Evolutionary conservation across 1,140 invertebrate genomes (phyloP).

Genomic region (Drosophila willistoni): DNA sequence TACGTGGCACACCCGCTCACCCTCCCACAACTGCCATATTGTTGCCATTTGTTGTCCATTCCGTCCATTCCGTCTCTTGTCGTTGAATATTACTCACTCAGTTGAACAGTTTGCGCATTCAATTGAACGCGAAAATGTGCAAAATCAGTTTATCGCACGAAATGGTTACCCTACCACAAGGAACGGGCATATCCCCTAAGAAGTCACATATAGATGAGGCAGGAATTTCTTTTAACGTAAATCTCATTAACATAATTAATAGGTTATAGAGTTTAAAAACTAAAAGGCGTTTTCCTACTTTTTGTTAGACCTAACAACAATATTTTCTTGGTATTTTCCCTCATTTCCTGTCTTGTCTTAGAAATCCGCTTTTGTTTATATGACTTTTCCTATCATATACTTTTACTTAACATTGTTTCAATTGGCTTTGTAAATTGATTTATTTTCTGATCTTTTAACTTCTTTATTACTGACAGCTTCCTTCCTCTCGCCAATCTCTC

Average conservation of each 20-base stretch:
- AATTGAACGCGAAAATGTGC: constrained; percentile 52
- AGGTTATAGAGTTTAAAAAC: too few relatives aligned
- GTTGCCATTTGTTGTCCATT: background rate
- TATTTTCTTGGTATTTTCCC: background rate
- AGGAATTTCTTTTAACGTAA: too few relatives aligned
- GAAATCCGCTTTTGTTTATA: background rate
- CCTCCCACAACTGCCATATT: background rate
- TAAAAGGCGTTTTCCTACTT: too few relatives aligned
- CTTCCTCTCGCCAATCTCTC: constrained; percentile 13
- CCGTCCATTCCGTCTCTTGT: constrained; percentile 32
- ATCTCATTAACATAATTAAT: too few relatives aligned
- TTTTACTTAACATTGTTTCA: background rate
- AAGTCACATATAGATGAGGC: too few relatives aligned
- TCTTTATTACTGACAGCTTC: constrained; percentile 41
- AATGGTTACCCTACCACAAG: constrained; percentile 29
- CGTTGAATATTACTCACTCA: constrained; percentile 65
- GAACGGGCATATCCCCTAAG: constrained; percentile 10
- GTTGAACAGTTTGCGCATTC: constrained; percentile 54
- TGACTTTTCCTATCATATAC: background rate
- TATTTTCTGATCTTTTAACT: constrained; percentile 38
- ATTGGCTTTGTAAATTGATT: constrained; percentile 17
- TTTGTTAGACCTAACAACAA: too few relatives aligned
- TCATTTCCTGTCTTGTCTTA: background rate
- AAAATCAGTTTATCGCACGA: constrained; percentile 32
- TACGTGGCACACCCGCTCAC: constrained; percentile 40